phyloP scores from a whole-genome alignment of 1,140 invertebrate genomes.

The Drosophila pectinifera region DNA sequence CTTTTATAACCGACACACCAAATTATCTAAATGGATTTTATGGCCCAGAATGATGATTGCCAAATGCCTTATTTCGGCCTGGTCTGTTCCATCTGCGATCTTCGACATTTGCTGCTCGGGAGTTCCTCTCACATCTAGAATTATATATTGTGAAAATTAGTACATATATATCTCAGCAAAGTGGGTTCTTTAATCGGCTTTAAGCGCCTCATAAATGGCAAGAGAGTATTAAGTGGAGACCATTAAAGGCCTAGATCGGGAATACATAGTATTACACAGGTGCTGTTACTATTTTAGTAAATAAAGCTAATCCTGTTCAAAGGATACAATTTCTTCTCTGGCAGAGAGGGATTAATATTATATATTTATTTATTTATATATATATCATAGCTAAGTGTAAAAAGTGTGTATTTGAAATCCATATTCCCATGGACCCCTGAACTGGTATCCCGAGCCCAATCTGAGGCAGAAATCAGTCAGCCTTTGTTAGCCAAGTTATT shows the following conservation, averaged over 20 bases:
- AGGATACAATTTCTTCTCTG: background rate
- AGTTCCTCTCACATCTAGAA: constrained; percentile 1
- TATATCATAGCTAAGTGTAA: too few species aligned
- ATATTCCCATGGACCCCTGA: too few species aligned
- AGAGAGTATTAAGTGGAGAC: background rate
- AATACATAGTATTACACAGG: background rate
- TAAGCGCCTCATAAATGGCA: background rate
- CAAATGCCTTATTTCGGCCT: constrained; percentile 31
- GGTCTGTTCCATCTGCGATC: background rate
- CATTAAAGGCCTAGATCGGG: too few species aligned
- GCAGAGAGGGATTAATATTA: background rate
- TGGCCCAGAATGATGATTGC: constrained; percentile 46
- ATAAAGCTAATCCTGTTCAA: too few species aligned
- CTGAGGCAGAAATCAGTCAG: too few species aligned
- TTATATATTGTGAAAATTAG: background rate
- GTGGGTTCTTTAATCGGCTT: background rate
- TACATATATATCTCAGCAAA: background rate
- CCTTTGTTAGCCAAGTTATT: constrained; percentile 13
- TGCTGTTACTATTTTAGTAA: background rate
- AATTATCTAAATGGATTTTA: constrained; percentile 42
- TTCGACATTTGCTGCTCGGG: background rate
- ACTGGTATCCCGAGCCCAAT: background rate
- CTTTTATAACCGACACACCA: constrained; percentile 48
- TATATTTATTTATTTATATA: too few species aligned
- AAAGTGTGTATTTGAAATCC: too few species aligned